Evolutionary conservation across 2,113 vertebrate species (phyloP).

Genomic region (Lanius ludovicianus): DNA sequence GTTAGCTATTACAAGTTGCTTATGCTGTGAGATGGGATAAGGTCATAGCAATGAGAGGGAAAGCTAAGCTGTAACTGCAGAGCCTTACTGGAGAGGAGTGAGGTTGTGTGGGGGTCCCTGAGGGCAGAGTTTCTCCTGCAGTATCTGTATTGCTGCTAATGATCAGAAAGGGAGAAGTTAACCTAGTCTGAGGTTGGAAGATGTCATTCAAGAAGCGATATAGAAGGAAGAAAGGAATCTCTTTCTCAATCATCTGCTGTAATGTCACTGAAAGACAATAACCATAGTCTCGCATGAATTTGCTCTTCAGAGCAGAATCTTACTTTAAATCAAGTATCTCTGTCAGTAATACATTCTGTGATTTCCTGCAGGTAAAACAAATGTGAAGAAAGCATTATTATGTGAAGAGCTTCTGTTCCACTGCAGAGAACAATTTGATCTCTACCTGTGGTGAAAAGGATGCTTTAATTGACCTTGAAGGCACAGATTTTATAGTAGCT

Average conservation of each 20-base stretch:
- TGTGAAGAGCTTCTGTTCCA: neutral
- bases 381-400: neutral
- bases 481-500: neutral
- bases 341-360: neutral
- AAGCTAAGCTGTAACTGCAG: neutral
- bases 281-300: neutral
- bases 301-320: neutral
- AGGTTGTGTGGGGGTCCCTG: neutral
- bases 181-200: neutral
- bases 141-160: neutral
- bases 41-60: neutral
- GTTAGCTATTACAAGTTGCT: neutral
- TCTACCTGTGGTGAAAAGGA: neutral
- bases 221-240: neutral
- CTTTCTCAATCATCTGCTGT: neutral
- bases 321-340: neutral
- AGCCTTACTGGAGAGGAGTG: neutral
- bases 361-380: neutral
- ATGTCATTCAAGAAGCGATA: fast-evolving
- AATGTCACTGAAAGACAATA: neutral
- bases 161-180: neutral
- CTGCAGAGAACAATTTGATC: neutral
- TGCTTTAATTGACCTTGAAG: neutral
- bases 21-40: neutral
- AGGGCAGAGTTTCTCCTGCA: neutral